These are phyloP conservation scores for Chaenodraco wilsoni DNA, from an alignment of 2,797 vertebrate genomes.

Conservation along the genomic window DNA sequence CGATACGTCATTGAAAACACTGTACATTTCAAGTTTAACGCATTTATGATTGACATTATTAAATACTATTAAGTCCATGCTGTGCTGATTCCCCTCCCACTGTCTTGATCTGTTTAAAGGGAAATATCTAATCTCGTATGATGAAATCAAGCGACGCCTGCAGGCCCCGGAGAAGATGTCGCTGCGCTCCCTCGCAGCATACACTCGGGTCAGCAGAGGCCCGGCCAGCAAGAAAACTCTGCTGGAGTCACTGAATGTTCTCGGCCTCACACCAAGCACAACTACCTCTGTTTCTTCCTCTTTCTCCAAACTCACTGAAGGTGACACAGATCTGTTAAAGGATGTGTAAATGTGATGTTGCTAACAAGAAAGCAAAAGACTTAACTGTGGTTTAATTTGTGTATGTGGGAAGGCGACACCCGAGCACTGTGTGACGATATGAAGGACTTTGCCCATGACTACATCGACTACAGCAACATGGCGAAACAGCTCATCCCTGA, in stretches of 20 bases:
- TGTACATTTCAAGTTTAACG: too few species aligned
- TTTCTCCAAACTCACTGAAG: slow-evolving; percentile 88
- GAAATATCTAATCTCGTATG: slow-evolving; percentile 83
- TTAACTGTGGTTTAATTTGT: neutral
- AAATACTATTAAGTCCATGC: neutral
- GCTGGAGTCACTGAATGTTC: slow-evolving; percentile 81
- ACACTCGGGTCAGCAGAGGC: slow-evolving; percentile 87
- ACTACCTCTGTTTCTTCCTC: slow-evolving; percentile 87
- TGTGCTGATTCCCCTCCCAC: neutral
- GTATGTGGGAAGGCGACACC: slow-evolving; percentile 78
- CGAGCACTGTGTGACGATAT: slow-evolving; percentile 83
- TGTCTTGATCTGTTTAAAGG: slow-evolving; percentile 49
- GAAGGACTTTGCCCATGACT: slow-evolving; percentile 86
- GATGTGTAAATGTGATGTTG: neutral
- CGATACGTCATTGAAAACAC: too few species aligned
- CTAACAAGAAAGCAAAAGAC: neutral
- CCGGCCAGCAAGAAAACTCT: slow-evolving; percentile 86
- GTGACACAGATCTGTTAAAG: slow-evolving; percentile 49
- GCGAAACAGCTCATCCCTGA: slow-evolving; percentile 85
- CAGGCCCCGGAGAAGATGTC: slow-evolving; percentile 88
- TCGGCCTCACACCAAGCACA: slow-evolving; percentile 85
- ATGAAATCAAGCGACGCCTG: slow-evolving; percentile 85
- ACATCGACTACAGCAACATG: slow-evolving; percentile 85
- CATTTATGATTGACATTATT: neutral
- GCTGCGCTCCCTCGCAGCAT: slow-evolving; percentile 85